Evolutionary conservation across 2,888 invertebrate genomes (phyloP), one percentile per base, ranked within the genome.

Genomic region (Drosophila stalkeri): DNA sequence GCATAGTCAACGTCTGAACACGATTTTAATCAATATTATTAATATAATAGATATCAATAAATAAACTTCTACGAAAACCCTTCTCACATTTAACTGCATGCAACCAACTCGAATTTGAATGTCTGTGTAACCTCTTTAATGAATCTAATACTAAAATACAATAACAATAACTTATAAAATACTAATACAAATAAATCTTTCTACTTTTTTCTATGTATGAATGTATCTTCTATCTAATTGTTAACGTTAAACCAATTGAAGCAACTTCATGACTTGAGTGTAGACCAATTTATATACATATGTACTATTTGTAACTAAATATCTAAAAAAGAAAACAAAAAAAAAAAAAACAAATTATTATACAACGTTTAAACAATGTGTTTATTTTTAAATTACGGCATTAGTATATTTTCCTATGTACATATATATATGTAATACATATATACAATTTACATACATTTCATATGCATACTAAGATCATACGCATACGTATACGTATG

Each of bases 51-150:
- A 27, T 27, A 41, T 64, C 39, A 59, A 51, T 57, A 41, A 64
- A 61, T 68, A 64, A 61, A 54, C 31, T 49, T 68, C 57, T 64
- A 72, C 56, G 56, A 27, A 67, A 66, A 27, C 27, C 46, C 68
- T 66, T 76, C 71, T 76, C 72, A 73, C 54, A 71, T 69, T 70
- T 83, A 81, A 89, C 68, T 57, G 88, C 88, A 89, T 85, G 85
- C 80, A 85, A 89, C 86, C 74, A 87, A 79, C 86, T 89, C 85
- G 85, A 85, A 85, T 85, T 85, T 85, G 88, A 85, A 85, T 85
- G 81, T 85, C 90, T 71, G 54, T 89, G 68, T 86, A 81, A 81
- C 81, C 77, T 86, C 73, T 79, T 56, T n/a, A 31, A 55, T 23
- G 14, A 41, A 55, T 51, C 33, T 51, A 33, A 33, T 51, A 51